These are phyloP conservation scores for Phengaris arion DNA, from an alignment of 2,888 invertebrate genomes.

Conservation along the genomic window DNA sequence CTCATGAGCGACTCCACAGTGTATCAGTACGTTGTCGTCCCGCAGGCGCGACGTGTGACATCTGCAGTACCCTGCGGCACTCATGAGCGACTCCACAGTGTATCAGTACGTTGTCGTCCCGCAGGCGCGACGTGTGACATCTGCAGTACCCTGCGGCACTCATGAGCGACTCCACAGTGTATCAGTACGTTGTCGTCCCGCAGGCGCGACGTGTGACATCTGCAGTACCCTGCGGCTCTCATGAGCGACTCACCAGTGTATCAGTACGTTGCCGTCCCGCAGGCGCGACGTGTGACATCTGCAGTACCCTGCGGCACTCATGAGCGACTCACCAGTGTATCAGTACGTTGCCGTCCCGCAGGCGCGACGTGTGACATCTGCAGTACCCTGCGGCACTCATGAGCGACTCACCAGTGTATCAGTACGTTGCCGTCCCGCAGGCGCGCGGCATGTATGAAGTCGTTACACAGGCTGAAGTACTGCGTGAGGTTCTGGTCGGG, in stretches of 20 bases:
- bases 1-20: too few species aligned
- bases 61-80: not conserved
- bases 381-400: not conserved
- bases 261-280: slow-evolving; percentile 47
- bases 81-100: slow-evolving; percentile 86
- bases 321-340: too few species aligned
- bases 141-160: not conserved
- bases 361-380: too few species aligned
- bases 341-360: too few species aligned
- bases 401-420: slow-evolving; percentile 90
- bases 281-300: too few species aligned
- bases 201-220: too few species aligned
- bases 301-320: too few species aligned
- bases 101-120: slow-evolving; percentile 64
- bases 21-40: too few species aligned
- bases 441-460: slow-evolving; percentile 96
- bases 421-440: slow-evolving; percentile 93
- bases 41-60: too few species aligned
- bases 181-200: slow-evolving; percentile 63
- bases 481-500: slow-evolving; percentile 96
- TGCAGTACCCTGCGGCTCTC: not conserved
- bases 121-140: too few species aligned
- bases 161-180: slow-evolving; percentile 86
- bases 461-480: slow-evolving; percentile 95
- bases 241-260: slow-evolving; percentile 88